Evolutionary conservation across 30 jellyfish, hydroid and myxozoan species (phyloP).

Genomic region (Chrysaora quinquecirrha): DNA sequence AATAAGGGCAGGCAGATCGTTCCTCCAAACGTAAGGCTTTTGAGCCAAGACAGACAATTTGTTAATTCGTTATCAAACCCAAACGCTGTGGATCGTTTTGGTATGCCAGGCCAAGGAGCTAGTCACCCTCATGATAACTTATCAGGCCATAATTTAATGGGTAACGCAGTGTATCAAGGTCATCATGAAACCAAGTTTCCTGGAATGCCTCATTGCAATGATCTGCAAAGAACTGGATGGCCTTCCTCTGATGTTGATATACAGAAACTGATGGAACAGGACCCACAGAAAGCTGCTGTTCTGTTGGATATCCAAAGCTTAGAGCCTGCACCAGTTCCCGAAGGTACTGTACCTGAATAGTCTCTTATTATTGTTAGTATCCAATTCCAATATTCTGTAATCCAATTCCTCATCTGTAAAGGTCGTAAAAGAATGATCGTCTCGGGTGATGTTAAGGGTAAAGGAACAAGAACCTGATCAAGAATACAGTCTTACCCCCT

Average conservation of each 20-base stretch:
- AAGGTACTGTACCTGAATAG: constrained; percentile 62
- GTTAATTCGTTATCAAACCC: constrained; percentile 71
- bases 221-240: constrained; percentile 19
- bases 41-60: constrained; percentile 81
- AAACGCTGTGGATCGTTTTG: neutral
- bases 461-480: no score
- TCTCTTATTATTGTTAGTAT: neutral
- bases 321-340: constrained; percentile 90
- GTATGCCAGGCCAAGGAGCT: neutral
- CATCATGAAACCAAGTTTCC: neutral
- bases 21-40: constrained; percentile 67
- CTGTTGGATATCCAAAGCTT: constrained; percentile 82
- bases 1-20: constrained; percentile 37
- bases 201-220: no score
- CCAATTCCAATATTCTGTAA: no score
- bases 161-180: neutral
- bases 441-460: no score
- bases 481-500: no score
- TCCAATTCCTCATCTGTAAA: no score
- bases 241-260: constrained; percentile 83
- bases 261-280: constrained; percentile 78
- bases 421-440: no score
- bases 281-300: constrained; percentile 94
- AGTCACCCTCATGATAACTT: neutral
- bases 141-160: neutral